phyloP scores from a whole-genome alignment of 2,113 vertebrate genomes.

The Cervus canadensis region DNA sequence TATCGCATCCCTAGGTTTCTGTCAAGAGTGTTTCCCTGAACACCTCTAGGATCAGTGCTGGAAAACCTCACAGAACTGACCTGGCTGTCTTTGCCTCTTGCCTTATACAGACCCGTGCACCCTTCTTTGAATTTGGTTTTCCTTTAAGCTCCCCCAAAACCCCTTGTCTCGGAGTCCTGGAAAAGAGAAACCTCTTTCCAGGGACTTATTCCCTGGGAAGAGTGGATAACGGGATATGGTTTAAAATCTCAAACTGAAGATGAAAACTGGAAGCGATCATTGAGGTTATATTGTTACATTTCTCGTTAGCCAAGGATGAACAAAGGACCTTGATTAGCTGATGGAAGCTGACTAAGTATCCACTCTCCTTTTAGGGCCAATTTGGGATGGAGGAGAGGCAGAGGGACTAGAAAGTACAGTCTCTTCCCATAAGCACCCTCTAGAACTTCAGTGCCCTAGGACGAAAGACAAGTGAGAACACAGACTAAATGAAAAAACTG shows the following conservation, averaged over 20 bases:
- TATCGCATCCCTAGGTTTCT: background rate
- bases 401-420: background rate
- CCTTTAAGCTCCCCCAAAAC: background rate
- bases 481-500: background rate
- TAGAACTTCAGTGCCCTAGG: background rate
- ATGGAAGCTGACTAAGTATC: background rate
- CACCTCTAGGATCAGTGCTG: background rate
- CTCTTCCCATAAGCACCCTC: background rate
- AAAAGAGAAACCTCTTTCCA: background rate
- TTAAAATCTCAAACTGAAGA: conserved; percentile 52
- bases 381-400: background rate
- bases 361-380: background rate
- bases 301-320: background rate
- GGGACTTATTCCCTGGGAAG: background rate
- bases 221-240: background rate
- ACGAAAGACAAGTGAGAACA: background rate
- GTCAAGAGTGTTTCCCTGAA: background rate
- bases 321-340: background rate
- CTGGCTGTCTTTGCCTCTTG: background rate
- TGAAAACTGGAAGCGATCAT: background rate
- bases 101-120: background rate
- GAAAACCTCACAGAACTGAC: background rate
- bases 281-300: background rate
- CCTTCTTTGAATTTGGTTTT: background rate
- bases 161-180: background rate